Conservation (phyloP, 2,113 vertebrate genomes). For the Protobothrops flavoviridis region DNA sequence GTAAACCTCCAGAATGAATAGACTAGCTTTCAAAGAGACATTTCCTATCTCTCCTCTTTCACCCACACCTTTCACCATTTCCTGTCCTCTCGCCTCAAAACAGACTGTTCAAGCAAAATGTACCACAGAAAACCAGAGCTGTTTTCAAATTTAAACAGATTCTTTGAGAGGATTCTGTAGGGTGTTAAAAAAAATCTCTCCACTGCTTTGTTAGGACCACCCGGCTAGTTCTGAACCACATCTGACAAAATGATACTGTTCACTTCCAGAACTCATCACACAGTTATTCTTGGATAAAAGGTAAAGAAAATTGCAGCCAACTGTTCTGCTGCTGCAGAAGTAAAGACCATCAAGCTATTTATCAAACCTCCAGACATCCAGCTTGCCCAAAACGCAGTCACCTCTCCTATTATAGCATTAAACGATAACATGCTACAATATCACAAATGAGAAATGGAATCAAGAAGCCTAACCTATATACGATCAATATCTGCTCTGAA, state of each 20-base stretch:
- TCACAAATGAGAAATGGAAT: constrained; percentile 99
- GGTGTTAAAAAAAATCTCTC: constrained; percentile 72
- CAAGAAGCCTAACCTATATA: constrained; percentile 85
- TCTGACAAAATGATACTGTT: constrained; percentile 86
- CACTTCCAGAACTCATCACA: constrained; percentile 85
- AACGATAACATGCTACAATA: constrained; percentile 96
- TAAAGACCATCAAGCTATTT: constrained; percentile 90
- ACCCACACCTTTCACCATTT: constrained; percentile 58
- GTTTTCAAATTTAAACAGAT: constrained; percentile 66
- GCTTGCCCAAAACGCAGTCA: constrained; percentile 81
- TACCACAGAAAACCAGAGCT: constrained; percentile 64
- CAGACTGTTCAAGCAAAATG: constrained; percentile 56
- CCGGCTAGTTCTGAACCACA: constrained; percentile 80
- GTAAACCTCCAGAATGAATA: constrained; percentile 45
- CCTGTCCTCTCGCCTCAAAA: constrained; percentile 71
- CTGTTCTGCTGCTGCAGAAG: constrained; percentile 86
- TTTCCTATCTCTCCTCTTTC: background rate
- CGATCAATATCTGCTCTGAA: constrained; percentile 93
- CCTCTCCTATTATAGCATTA: constrained; percentile 88
- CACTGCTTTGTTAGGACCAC: constrained; percentile 82
- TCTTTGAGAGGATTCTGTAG: constrained; percentile 73
- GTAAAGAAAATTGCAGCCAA: constrained; percentile 96
- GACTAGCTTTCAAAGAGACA: constrained; percentile 42
- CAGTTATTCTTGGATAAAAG: constrained; percentile 96
- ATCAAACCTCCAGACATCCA: constrained; percentile 89